Evolutionary conservation across 1,140 invertebrate genomes (phyloP), one percentile per base, ranked within the genome.

Genomic region (Diabrotica undecimpunctata): DNA sequence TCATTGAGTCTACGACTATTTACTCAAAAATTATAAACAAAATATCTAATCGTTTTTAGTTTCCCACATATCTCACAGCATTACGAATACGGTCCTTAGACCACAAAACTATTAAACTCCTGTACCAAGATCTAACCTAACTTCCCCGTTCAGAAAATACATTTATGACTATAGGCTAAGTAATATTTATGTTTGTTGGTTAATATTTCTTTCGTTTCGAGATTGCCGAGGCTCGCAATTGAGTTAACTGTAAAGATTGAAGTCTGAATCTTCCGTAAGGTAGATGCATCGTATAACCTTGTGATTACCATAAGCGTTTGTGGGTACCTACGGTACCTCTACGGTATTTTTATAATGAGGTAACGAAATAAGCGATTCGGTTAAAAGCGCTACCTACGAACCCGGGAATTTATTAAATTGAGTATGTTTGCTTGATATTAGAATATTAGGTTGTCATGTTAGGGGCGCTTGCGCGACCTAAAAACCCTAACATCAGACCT

Each of bases 231-330:
- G 14, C 41, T 14, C 41, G 10, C 52, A 50, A 54, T 62, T 62
- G 61, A 50, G 52, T n/a, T 62, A 62, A 62, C 61, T 54, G 61
- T 62, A 62, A 62, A 62, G 58, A 62, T 35, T 14, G n/a, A 62
- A 62, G 58, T 54, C 25, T 14, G n/a, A 62, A 62, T 62, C 61
- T 62, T 54, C 61, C 61, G 51, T 51, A 62, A 62, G 61, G 51
- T 62, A 6, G 41, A 60, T 54, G 25, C 50, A 60, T 39, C 38
- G 39, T 60, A 41, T 60, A 41, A 38, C 58, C 46, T 50, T 60
- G 13, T 60, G 58, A 60, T 60, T 60, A 60, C 41, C 58, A 60
- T 60, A 51, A 60, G 46, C 46, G 41, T 60, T 60, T 51, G 39
- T 60, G 58, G 58, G 58, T 60, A n/a, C n/a, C n/a, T n/a, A 60